Evolutionary conservation across 2,888 invertebrate species (phyloP), one percentile per base, ranked within the genome.

Genomic region (Didymodactylos carnosus): DNA sequence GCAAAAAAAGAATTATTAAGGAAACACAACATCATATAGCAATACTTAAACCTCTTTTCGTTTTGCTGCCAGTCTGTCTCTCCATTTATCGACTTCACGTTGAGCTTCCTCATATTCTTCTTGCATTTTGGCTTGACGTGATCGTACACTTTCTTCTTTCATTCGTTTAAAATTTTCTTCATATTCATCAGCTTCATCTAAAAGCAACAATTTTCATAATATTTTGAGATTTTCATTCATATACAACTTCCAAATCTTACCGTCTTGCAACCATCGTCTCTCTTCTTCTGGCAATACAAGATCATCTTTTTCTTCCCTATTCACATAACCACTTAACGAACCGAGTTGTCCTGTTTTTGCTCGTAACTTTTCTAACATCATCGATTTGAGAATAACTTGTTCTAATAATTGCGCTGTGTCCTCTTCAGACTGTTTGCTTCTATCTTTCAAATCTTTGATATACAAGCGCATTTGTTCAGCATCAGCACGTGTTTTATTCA

Each of bases 131-230:
- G 81, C 82, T 75, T 80, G 79, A 6, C 80, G 80, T 7, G 81
- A 81, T 77, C 81, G 80, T 75, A 83, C 76, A 39, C 79, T 82
- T 23, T 81, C 82, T 76, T 82, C 82, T 51, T 82, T 77, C 80
- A 82, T 80, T 71, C 79, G 78, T 75, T 83, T 82, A 81, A 83
- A 83, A 77, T 82, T 81, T 46, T 78, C 78, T 77, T 83, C 83
- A 77, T 82, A 83, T 51, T 82, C 82, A 77, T 83, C 83, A 77
- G 80, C 79, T 75, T 82, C 82, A 75, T 82, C 82, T 80, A 27
- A 49, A 41, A 41, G 7, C 19, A 35, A 11, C 6, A 13, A 16
- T 16, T 39, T 25, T 19, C 16, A 14, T 13, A 51, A 49, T 2
- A n/a, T 51, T n/a, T 27, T 41, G 11, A 4, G 14, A 51, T 14